Evolutionary conservation across 2,113 vertebrate genomes (phyloP), one percentile per base, ranked within the genome.

Genomic region (Cyprinodon variegatus): DNA sequence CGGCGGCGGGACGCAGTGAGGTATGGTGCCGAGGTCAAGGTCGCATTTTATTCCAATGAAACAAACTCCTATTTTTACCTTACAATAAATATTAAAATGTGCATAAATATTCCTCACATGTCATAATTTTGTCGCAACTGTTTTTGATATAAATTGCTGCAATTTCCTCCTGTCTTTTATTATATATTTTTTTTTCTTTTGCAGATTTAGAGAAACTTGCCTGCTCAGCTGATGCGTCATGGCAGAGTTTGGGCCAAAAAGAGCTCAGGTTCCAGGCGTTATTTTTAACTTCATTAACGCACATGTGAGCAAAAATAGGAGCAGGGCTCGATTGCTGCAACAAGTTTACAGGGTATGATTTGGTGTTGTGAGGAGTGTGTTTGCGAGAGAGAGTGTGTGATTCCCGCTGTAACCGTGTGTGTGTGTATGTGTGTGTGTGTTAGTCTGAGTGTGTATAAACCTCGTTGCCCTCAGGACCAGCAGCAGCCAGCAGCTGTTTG

Each of bases 1-100:
- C 90, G 85, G 84, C 88, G 88, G 83, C 71, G 94, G 50, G 94
- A 95, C 92, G 78, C 83, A 89, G 88, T 85, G 86, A 90, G 92
- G 86, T 89, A 88, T 75, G 60, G 13, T 74, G 61, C n/a, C 20
- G 68, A 93, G 93, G 93, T 89, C 93, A 93, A 93, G 93, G 92
- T 94, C 87, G 83, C 88, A 87, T 91, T 71, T 15, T 17, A 39
- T 72, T 61, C 57, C 41, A 15, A 10, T 67, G 59, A 41, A 70
- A 22, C 20, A 70, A n/a, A 40, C 41, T 6, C 15, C 53, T 65
- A 50, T 77, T 17, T 72, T 45, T 37, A 3, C 40, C 22, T 15
- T 20, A 60, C 53, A 29, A 61, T 77, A 60, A 20, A 20, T 5
- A 41, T 65, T 1, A 10, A 8, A 17, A 20, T 65, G 39, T 37